phyloP scores from a whole-genome alignment of 2,888 invertebrate genomes.

The Ectropis crepuscularia region DNA sequence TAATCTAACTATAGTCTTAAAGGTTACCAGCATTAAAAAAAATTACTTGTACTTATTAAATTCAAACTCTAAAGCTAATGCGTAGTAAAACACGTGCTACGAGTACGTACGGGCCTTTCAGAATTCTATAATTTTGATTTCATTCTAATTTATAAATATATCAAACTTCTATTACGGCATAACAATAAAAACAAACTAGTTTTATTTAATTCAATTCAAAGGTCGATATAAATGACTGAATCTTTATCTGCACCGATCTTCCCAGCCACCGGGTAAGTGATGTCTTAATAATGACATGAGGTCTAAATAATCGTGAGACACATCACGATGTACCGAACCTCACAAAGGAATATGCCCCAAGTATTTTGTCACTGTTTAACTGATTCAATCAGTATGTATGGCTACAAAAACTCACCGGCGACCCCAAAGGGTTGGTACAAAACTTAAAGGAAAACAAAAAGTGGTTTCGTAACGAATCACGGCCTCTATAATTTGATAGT shows the following conservation, averaged over 20 bases:
- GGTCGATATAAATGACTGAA: slow-evolving; percentile 70
- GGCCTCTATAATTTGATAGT: slow-evolving; percentile 66
- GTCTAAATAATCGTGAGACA: slow-evolving; percentile 77
- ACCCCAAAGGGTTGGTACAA: slow-evolving; percentile 70
- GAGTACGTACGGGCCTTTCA: background rate
- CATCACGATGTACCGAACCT: slow-evolving; percentile 69
- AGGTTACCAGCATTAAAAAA: too few species aligned
- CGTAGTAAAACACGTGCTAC: too few species aligned
- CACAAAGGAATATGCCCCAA: slow-evolving; percentile 75
- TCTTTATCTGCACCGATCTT: slow-evolving; percentile 73
- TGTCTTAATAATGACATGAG: slow-evolving; percentile 82
- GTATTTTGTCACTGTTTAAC: slow-evolving; percentile 83
- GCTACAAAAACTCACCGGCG: slow-evolving; percentile 53
- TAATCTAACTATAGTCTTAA: too few species aligned
- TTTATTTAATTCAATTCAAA: slow-evolving; percentile 59
- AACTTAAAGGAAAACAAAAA: slow-evolving; percentile 71
- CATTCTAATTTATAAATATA: slow-evolving; percentile 45
- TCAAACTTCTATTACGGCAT: slow-evolving; percentile 43
- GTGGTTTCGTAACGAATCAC: slow-evolving; percentile 43
- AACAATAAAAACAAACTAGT: slow-evolving; percentile 45
- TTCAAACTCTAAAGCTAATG: too few species aligned
- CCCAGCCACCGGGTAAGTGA: slow-evolving; percentile 81
- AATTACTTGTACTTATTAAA: too few species aligned
- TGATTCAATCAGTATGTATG: slow-evolving; percentile 75
- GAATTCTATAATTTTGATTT: slow-evolving; percentile 19